Evolutionary conservation across 53 echinoderm and acorn worm species (phyloP), one percentile per base, ranked within the genome.

Genomic region (Pentamera pediparva): DNA sequence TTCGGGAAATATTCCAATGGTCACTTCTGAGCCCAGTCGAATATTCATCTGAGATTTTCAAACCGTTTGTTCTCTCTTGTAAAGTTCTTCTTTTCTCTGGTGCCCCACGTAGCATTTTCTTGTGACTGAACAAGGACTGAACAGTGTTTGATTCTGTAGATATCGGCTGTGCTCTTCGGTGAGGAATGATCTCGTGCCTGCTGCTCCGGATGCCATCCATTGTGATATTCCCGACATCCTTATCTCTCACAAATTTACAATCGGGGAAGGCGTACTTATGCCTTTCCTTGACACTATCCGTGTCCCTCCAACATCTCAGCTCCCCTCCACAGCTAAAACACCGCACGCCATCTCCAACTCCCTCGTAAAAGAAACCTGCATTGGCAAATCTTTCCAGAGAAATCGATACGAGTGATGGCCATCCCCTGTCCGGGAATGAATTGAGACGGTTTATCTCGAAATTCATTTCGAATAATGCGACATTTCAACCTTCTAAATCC

Each of bases 381-480:
- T 67, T 67, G 5, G 67, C 67, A 13, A 67, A 41, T 21, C 67
- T 12, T 12, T 43, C 18, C 6, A 28, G 28, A 25, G 67, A 3
- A 62, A 62, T 35, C 4, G 21, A 30, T 41, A 22, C 21, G 0
- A 20, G 7, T 30, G 19, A 32, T 33, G 61, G 61, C 63, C 63
- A 63, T 6, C 17, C 43, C 10, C 28, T 11, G 15, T 22, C 1
- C 30, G 15, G 8, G n/a, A 40, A 67, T 2, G 67, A 67, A 30
- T 67, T 29, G 3, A 41, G 11, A 27, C 67, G 39, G 7, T 67
- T 67, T 27, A 41, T 38, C 45, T 67, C 67, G 13, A 40, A 39
- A 67, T 67, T 67, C 67, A 67, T 67, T 43, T 28, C 54, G 54
- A n/a, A n/a, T n/a, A n/a, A n/a, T n/a, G n/a, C n/a, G n/a, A n/a